phyloP scores from a whole-genome alignment of 2,113 vertebrate genomes.

The Hemiscyllium ocellatum region DNA sequence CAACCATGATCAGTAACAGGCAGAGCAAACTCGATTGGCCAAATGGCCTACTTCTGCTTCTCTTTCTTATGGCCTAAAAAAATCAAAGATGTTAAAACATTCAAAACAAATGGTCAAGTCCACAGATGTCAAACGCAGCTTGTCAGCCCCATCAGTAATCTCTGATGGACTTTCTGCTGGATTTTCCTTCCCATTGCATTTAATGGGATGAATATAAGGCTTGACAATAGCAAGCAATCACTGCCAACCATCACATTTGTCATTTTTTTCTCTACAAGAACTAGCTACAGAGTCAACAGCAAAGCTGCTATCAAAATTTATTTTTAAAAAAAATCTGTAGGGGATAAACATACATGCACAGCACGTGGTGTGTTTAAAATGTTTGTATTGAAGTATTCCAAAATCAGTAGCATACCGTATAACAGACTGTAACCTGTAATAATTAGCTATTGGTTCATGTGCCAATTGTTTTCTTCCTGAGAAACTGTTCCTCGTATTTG shows the following conservation, averaged over 20 bases:
- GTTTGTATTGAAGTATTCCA: neutral
- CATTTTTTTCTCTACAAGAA: neutral
- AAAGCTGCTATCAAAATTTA: conserved; percentile 30
- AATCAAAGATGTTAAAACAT: neutral
- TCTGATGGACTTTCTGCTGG: neutral
- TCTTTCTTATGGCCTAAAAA: neutral
- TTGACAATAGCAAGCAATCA: neutral
- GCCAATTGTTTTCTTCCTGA: neutral
- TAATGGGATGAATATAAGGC: neutral
- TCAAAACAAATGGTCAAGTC: neutral
- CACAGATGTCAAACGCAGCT: neutral
- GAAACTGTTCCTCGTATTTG: conserved; percentile 10
- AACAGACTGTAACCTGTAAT: conserved; percentile 9
- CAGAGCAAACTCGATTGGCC: too few species aligned
- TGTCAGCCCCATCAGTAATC: neutral
- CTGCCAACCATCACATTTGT: neutral
- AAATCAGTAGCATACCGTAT: conserved; percentile 16
- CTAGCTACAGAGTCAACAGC: neutral
- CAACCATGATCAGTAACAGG: too few species aligned
- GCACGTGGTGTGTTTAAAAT: conserved; percentile 26
- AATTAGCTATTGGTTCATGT: neutral
- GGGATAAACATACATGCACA: conserved; percentile 31
- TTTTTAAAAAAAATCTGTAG: neutral
- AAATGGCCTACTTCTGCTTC: too few species aligned
- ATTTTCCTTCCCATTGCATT: neutral